Conservation (phyloP, 2,888 invertebrate genomes). For the Cyclophora albipunctata region DNA sequence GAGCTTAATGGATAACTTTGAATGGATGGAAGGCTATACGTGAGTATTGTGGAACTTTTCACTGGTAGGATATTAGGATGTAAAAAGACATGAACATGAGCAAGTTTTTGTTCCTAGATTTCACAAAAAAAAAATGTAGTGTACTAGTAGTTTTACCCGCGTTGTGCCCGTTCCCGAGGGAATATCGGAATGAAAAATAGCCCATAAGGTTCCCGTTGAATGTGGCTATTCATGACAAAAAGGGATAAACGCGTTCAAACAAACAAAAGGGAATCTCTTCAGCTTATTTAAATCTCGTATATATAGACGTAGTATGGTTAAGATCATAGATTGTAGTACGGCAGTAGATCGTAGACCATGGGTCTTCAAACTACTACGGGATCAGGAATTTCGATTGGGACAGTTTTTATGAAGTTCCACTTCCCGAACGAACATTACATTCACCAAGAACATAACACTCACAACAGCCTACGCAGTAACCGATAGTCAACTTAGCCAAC, state of each 20-base stretch:
- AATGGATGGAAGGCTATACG: constrained; percentile 76
- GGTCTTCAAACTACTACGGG: no score
- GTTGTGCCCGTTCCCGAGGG: neutral
- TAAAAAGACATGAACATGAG: neutral
- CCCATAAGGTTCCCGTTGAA: no score
- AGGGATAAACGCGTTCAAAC: no score
- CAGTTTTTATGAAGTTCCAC: neutral
- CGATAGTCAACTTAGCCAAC: no score
- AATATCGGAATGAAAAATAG: no score
- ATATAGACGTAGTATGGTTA: no score
- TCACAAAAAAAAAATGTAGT: neutral
- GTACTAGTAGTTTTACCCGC: neutral
- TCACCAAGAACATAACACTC: neutral
- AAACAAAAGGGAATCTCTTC: no score
- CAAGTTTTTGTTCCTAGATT: neutral
- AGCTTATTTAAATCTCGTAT: no score
- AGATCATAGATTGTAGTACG: no score
- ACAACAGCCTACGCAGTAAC: neutral
- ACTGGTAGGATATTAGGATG: neutral
- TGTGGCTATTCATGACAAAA: no score
- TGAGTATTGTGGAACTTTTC: constrained; percentile 35
- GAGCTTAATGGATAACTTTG: constrained; percentile 80
- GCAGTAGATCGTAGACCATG: no score
- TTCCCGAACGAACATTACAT: neutral
- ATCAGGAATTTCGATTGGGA: no score